Percentiles rank a stretch among this genome's conserved stretches.
Conservation (phyloP, 2,113 vertebrate species). For the Bagarius yarrelli region DNA sequence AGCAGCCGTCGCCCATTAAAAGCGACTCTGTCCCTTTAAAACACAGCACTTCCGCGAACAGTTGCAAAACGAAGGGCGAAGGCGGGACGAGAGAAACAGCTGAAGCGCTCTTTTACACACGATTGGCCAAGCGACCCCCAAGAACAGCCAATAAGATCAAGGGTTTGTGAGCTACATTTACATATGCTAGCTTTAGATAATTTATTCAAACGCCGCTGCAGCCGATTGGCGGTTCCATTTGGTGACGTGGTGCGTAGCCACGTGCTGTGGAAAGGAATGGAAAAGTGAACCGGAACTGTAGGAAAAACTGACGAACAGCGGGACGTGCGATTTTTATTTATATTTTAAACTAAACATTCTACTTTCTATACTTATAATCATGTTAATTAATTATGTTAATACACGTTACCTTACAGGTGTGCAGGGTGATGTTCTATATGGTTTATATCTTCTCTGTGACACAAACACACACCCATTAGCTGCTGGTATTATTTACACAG, state of each 20-base stretch:
- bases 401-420: too few relatives aligned
- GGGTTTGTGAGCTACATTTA: neutral
- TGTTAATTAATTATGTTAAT: too few relatives aligned
- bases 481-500: too few relatives aligned
- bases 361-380: too few relatives aligned
- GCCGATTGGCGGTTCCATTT: neutral
- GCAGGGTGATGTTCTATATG: too few relatives aligned
- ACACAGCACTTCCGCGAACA: conserved; percentile 70
- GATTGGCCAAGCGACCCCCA: conserved; percentile 57
- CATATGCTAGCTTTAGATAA: conserved; percentile 34
- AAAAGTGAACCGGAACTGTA: neutral
- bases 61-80: conserved; percentile 22
- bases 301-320: neutral
- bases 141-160: conserved; percentile 50
- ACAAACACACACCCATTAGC: too few relatives aligned
- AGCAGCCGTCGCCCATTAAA: conserved; percentile 60
- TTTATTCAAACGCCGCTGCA: neutral
- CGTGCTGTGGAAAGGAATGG: conserved; percentile 13
- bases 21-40: conserved; percentile 70
- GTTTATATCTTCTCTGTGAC: too few relatives aligned
- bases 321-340: accelerated
- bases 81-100: conserved; percentile 65
- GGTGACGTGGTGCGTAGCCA: conserved; percentile 11
- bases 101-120: conserved; percentile 68
- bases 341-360: neutral